These are phyloP conservation scores for Nasalis larvatus DNA, from an alignment of 2,113 vertebrate species.

Conservation along the genomic window DNA sequence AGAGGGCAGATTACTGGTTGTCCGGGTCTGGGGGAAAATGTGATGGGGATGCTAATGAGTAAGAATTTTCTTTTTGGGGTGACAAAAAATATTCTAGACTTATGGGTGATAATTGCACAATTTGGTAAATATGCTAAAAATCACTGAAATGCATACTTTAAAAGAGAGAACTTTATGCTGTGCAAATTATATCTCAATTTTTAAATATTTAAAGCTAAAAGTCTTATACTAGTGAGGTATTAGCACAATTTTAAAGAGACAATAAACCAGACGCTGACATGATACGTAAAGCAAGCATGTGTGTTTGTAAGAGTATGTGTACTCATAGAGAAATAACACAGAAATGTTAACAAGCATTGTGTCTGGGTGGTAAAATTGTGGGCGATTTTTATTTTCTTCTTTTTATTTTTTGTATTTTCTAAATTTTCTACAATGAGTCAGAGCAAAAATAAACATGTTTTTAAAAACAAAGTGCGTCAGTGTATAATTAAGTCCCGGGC, in stretches of 20 bases:
- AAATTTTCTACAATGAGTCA: conserved; percentile 76
- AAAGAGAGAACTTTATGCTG: background rate
- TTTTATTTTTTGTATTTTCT: conserved; percentile 68
- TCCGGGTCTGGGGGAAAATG: background rate
- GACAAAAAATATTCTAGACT: background rate
- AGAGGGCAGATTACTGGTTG: background rate
- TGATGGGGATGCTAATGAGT: background rate
- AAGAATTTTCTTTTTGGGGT: background rate
- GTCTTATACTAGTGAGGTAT: accelerated
- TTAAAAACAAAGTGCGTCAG: conserved; percentile 66
- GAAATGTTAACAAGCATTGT: background rate
- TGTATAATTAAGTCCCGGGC: conserved; percentile 65
- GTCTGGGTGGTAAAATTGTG: conserved; percentile 55
- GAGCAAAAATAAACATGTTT: conserved; percentile 77
- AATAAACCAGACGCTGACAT: background rate
- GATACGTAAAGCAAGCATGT: background rate
- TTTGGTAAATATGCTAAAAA: background rate
- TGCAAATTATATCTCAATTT: background rate
- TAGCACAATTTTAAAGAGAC: background rate
- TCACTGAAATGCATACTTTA: background rate
- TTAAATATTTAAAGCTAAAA: background rate
- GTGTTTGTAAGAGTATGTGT: background rate
- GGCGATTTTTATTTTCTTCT: conserved; percentile 54
- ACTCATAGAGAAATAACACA: background rate
- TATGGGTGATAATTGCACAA: background rate